Evolutionary conservation across 2,113 vertebrate genomes (phyloP).

Genomic region (Saccopteryx bilineata): DNA sequence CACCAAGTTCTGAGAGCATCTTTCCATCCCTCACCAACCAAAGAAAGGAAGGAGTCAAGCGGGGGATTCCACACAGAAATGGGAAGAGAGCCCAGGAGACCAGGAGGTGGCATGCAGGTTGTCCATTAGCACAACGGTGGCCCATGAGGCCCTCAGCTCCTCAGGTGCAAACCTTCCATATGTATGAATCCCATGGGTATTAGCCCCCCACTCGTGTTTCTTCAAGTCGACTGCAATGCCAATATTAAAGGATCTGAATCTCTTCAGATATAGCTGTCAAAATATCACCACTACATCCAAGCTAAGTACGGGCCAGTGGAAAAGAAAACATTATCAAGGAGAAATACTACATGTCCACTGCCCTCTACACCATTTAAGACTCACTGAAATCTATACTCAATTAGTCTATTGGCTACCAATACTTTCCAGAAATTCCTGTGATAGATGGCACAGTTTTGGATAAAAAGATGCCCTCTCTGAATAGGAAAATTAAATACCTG

Average conservation of each 20-base stretch:
- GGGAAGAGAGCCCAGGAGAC: background rate
- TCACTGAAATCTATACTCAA: background rate
- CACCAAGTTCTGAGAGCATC: background rate
- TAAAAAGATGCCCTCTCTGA: background rate
- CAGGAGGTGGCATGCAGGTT: background rate
- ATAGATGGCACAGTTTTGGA: background rate
- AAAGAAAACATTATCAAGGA: background rate
- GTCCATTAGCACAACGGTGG: background rate
- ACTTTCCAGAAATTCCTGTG: slow-evolving; percentile 17
- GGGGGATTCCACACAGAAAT: background rate
- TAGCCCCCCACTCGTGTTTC: background rate
- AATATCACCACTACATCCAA: background rate
- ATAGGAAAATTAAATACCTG: slow-evolving; percentile 5
- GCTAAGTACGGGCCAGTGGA: background rate
- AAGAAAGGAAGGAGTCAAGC: background rate
- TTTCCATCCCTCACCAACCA: background rate
- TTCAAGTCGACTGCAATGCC: background rate
- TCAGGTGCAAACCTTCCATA: background rate
- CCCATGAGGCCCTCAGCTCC: background rate
- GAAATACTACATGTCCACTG: background rate
- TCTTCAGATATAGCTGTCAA: background rate
- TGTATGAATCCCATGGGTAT: background rate
- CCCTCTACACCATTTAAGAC: background rate
- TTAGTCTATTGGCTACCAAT: background rate
- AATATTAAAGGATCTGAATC: background rate